A percentile compares a stretch with the other conserved stretches of the same genome.
These are phyloP conservation scores for Crocodylus rhombifer DNA, from an alignment of 2,797 vertebrate genomes.

Conservation along the genomic window DNA sequence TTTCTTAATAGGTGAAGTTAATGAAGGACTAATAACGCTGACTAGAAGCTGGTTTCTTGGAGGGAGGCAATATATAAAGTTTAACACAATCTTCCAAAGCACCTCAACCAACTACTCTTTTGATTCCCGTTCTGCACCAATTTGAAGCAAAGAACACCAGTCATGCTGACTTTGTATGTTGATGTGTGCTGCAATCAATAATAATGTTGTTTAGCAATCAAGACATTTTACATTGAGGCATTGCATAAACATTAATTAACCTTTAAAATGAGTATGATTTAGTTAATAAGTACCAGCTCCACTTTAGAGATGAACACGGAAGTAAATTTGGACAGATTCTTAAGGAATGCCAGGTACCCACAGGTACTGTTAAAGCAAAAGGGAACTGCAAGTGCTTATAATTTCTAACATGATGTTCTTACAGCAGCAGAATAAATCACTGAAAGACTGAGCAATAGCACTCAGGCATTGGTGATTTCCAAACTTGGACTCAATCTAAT, in stretches of 20 bases:
- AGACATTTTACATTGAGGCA: slow-evolving; percentile 4
- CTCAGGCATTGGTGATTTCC: background rate
- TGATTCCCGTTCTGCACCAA: background rate
- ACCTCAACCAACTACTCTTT: slow-evolving; percentile 21
- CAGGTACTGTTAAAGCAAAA: background rate
- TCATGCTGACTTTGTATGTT: slow-evolving; percentile 28
- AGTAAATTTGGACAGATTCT: background rate
- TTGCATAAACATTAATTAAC: slow-evolving; percentile 59
- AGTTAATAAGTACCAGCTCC: background rate
- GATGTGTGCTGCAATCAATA: slow-evolving; percentile 59
- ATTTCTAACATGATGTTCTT: background rate
- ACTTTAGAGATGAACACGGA: background rate
- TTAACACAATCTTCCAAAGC: background rate
- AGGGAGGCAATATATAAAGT: background rate
- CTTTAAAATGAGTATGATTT: slow-evolving; percentile 40
- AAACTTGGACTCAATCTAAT: background rate
- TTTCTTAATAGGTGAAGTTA: slow-evolving; percentile 35
- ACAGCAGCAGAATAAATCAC: background rate
- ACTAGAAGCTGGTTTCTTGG: slow-evolving; percentile 29
- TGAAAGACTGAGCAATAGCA: background rate
- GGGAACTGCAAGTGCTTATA: background rate
- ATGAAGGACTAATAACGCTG: slow-evolving; percentile 51
- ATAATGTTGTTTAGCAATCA: slow-evolving; percentile 38
- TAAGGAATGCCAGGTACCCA: background rate
- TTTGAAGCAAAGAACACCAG: slow-evolving; percentile 42